Base-by-base conservation (phyloP, 2,797 vertebrate genomes). In the Synanceia verrucosa region DNA sequence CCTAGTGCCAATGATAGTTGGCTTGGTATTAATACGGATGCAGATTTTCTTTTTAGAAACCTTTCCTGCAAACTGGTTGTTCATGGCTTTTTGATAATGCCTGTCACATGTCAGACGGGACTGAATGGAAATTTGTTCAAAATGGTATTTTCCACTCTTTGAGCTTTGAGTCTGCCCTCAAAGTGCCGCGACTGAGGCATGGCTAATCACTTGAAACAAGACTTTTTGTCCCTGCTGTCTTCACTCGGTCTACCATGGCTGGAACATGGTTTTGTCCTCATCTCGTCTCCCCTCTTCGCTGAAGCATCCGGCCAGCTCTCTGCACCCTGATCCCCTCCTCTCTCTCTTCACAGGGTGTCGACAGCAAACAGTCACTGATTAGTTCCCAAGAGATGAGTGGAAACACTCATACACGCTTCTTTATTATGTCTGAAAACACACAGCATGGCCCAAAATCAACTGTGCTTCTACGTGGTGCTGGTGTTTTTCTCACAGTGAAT, bases 171-270 rank as follows among this genome's bases (percentile, higher is more conserved):
- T 78, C 68, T 65, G 46, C 74, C 84, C 85, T 91, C 85, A 89
- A 88, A 90, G 86, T 82, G 76, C 71, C 78, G 44, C 65, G 73
- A 80, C 86, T 80, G 83, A 89, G 72, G 78, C 78, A 44, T 80
- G 72, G 77, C 46, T 87, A 91, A 89, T 91, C 82, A 65, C 62
- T 85, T 90, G 79, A 82, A 89, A 86, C 82, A 68, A 76, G 73
- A 65, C 80, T 71, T 86, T 88, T 86, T 85, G 86, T 89, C 86
- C 83, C 80, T 72, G 79, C 70, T 59, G 24, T 82, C 66, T 82
- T 63, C 51, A 59, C 84, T 87, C 50, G 60, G 81, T 68, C 87
- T 76, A 58, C 85, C 66, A 67, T 71, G 65, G 77, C 56, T 88
- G 65, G 70, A 80, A 75, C 81, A 72, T 36, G 66, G 73, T 51